Conservation (phyloP, 2,797 vertebrate species). For the Lacerta bilineata region DNA sequence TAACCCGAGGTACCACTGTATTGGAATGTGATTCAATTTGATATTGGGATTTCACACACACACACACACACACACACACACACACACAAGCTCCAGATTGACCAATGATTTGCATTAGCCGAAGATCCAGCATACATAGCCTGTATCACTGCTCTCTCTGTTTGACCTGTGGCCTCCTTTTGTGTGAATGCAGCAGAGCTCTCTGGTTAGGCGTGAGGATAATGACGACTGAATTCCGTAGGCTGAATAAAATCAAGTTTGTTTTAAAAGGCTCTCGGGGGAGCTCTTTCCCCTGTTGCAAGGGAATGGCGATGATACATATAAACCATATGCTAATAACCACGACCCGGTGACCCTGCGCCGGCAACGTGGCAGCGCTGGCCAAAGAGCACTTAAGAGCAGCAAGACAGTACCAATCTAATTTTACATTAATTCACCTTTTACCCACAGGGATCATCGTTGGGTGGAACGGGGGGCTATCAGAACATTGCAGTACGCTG, state of each 20-base stretch:
- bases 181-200: slow-evolving; percentile 68
- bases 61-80: no score
- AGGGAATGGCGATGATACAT: slow-evolving; percentile 50
- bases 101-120: slow-evolving; percentile 61
- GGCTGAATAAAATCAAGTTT: slow-evolving; percentile 65
- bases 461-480: not conserved
- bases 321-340: slow-evolving; percentile 59
- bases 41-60: not conserved
- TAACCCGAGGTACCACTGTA: no score
- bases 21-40: not conserved
- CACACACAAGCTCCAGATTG: not conserved
- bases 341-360: slow-evolving; percentile 38
- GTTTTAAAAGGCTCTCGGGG: slow-evolving; percentile 71
- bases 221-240: slow-evolving; percentile 64
- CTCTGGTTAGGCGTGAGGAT: slow-evolving; percentile 64
- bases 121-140: slow-evolving; percentile 49
- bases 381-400: slow-evolving; percentile 31
- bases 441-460: not conserved
- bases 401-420: rapidly evolving
- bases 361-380: not conserved
- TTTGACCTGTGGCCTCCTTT: slow-evolving; percentile 70
- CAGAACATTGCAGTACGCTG: not conserved
- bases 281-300: slow-evolving; percentile 32
- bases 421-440: slow-evolving; percentile 7
- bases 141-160: slow-evolving; percentile 68